Percentiles rank a stretch among this genome's conserved stretches.
Evolutionary conservation across 2,888 invertebrate species (phyloP).

Genomic region (Lithophane semibrunnea): DNA sequence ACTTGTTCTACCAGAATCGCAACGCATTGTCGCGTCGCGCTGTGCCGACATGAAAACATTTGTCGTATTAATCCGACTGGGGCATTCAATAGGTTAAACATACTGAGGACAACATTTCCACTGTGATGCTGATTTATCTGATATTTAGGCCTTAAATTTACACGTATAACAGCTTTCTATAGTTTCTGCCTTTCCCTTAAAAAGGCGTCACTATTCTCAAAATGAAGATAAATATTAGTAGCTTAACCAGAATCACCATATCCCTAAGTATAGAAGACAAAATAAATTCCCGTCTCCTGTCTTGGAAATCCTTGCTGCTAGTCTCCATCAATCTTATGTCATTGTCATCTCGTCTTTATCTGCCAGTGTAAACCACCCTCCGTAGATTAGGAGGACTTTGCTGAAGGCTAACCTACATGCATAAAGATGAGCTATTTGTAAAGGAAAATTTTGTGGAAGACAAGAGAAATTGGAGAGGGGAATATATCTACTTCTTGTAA

Average conservation of each 20-base stretch:
- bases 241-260: slow-evolving; percentile 8
- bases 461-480: slow-evolving; percentile 17
- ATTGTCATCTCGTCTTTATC: slow-evolving; percentile 70
- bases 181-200: neutral
- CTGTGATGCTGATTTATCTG: neutral
- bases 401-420: slow-evolving; percentile 51
- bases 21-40: no score
- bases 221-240: slow-evolving; percentile 29
- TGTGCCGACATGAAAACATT: no score
- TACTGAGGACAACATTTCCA: neutral
- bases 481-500: slow-evolving; percentile 5
- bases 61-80: no score
- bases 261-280: slow-evolving; percentile 15
- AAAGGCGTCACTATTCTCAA: neutral
- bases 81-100: neutral
- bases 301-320: slow-evolving; percentile 63
- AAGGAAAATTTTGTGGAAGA: slow-evolving; percentile 33
- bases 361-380: slow-evolving; percentile 51
- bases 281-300: slow-evolving; percentile 73
- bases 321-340: slow-evolving; percentile 81
- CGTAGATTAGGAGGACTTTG: slow-evolving; percentile 60
- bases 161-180: neutral
- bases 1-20: no score
- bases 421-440: slow-evolving; percentile 57
- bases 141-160: neutral